phyloP scores from a whole-genome alignment of 1,140 invertebrate genomes.

The Tyrophagus putrescentiae region DNA sequence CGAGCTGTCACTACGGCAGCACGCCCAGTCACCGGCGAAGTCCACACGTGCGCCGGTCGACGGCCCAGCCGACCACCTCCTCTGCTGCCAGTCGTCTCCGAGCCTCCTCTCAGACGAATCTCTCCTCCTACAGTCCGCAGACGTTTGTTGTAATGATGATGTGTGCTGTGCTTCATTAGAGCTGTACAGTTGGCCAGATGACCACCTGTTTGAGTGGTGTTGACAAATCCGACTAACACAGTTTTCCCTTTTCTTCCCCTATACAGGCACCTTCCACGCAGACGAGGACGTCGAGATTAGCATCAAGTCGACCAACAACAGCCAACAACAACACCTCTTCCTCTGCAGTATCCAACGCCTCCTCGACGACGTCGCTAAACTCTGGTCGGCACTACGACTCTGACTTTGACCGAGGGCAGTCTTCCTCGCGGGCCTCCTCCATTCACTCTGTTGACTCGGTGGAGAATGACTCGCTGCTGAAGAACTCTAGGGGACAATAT shows the following conservation, averaged over 20 bases:
- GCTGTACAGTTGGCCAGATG: neutral
- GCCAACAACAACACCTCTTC: no score
- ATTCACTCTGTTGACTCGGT: neutral
- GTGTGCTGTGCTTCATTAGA: no score
- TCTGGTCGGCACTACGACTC: neutral
- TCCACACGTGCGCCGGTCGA: conserved; percentile 14
- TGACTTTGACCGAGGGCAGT: neutral
- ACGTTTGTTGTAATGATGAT: conserved; percentile 9
- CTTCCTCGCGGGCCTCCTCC: neutral
- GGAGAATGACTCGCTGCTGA: neutral
- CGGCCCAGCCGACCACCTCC: neutral
- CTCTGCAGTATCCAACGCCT: conserved; percentile 10
- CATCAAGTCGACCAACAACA: conserved; percentile 6
- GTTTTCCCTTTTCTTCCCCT: neutral
- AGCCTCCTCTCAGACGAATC: neutral
- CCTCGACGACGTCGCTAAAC: conserved; percentile 1
- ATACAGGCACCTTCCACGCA: neutral
- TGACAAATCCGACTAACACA: neutral
- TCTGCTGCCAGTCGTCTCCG: neutral
- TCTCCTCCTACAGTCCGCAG: conserved; percentile 2
- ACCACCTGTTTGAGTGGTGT: neutral
- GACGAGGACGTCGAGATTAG: no score
- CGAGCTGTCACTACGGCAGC: neutral
- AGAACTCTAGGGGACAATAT: neutral
- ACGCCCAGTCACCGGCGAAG: neutral